Base-by-base conservation (phyloP, 2,113 vertebrate genomes). In the Pedetes capensis region DNA sequence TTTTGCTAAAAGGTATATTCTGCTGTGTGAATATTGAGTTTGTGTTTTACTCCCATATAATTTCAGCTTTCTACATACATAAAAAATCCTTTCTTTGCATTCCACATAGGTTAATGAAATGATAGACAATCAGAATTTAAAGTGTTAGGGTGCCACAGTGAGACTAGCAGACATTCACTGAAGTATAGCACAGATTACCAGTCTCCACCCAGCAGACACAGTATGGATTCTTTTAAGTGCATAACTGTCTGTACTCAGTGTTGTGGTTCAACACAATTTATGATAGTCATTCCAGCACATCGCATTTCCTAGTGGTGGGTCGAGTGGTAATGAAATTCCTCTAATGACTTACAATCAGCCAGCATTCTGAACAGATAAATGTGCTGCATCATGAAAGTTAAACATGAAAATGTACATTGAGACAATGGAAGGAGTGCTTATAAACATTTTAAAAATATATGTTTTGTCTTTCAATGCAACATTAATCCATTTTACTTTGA, bases 21-120 rank as follows among this genome's bases (percentile, higher is more conserved):
- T 94, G 34, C 59, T 79, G 0, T 61, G 23, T 87, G 39, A 72
- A 44, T 55, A 57, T 34, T 53, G 64, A 78, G 42, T 51, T 69
- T 94, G 64, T 87, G 20, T 78, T 93, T 88, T 86, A 22, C 29
- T 80, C 22, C 27, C 51, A 18, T 63, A 2, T 87, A 72, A 64
- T 80, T 81, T 93, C 63, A 90, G 39, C 59, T 79, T 91, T 95
- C 51, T 75, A 42, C 5, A 12, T 64, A 75, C 47, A 74, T 85
- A 18, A n/a, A 49, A 57, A 81, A 0, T 32, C 64, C 53, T 29
- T 51, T 27, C 37, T 57, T 83, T 79, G 37, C 25, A 25, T 64
- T 78, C 7, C 89, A 37, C 23, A 27, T 71, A 8, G 44, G 22
- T 55, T 74, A 79, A 27, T 94, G 34, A 68, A 74, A 32, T 85